Evolutionary conservation across 1,140 invertebrate species (phyloP).

Genomic region (Copidosoma floridanum): DNA sequence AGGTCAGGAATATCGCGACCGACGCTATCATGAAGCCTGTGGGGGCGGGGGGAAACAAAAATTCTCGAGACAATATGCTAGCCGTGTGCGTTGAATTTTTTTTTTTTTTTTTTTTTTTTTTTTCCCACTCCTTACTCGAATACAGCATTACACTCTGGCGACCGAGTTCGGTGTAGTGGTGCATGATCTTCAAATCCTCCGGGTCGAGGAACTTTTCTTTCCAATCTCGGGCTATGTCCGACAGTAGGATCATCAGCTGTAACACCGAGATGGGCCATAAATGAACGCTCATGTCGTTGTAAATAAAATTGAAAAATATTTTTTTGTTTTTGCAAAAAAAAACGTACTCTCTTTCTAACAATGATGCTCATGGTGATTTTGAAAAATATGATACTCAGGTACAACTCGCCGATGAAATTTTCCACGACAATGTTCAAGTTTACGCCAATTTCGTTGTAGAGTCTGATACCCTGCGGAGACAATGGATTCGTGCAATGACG

Average conservation of each 20-base stretch:
- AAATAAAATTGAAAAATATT: no score
- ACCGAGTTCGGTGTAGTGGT: not conserved
- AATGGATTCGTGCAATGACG: no score
- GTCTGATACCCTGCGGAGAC: conserved; percentile 2
- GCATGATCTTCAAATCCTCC: conserved; percentile 1
- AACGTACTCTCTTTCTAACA: not conserved
- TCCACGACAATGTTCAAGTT: conserved; percentile 1
- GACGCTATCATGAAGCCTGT: not conserved
- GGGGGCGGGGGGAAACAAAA: no score
- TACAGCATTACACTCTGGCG: not conserved
- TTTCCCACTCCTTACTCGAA: no score
- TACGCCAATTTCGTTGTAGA: not conserved
- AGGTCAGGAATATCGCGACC: not conserved
- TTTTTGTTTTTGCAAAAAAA: no score
- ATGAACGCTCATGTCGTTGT: no score
- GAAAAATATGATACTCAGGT: not conserved
- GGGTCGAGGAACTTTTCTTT: not conserved
- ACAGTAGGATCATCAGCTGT: not conserved
- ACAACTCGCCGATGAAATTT: conserved; percentile 2
- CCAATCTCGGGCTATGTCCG: not conserved
- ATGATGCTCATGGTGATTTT: not conserved
- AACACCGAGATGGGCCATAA: no score
- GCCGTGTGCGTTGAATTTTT: no score
- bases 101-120: no score
- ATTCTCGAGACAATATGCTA: no score